phyloP scores from a whole-genome alignment of 2,888 invertebrate genomes.

The Thymelicus sylvestris region DNA sequence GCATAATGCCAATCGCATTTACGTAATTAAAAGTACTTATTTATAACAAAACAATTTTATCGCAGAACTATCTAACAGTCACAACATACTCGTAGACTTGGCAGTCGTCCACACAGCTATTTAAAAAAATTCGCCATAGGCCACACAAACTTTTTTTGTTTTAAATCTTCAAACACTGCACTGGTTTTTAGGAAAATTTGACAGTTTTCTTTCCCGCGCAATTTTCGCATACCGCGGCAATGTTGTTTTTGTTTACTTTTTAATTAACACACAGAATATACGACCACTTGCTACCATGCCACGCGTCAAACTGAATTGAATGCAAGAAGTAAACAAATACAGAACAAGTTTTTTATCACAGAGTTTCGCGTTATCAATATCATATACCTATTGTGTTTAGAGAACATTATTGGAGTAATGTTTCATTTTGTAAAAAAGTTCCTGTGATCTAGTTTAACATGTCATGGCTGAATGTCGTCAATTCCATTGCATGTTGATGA shows the following conservation, averaged over 20 bases:
- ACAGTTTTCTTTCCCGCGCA: constrained; percentile 26
- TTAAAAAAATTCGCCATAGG: constrained; percentile 5
- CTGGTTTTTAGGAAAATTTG: constrained; percentile 9
- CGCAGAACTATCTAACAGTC: constrained; percentile 35
- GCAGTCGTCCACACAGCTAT: constrained; percentile 35
- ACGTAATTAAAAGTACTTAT: constrained; percentile 20
- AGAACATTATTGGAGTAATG: background rate
- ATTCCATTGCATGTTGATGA: background rate
- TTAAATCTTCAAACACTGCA: background rate
- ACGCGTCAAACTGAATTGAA: constrained; percentile 24
- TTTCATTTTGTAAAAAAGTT: background rate
- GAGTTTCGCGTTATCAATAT: constrained; percentile 25
- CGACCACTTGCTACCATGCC: constrained; percentile 20
- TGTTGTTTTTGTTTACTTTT: constrained; percentile 15
- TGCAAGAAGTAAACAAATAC: constrained; percentile 25
- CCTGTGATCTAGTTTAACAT: background rate
- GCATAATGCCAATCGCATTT: constrained; percentile 17
- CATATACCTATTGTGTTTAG: constrained; percentile 20
- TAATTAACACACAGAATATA: constrained; percentile 19
- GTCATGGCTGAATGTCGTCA: background rate
- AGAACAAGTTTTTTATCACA: constrained; percentile 25
- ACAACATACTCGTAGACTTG: constrained; percentile 31
- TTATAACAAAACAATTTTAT: constrained; percentile 20
- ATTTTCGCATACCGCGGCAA: constrained; percentile 18
- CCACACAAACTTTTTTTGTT: background rate